A percentile compares a stretch with the other conserved stretches of the same genome.
Evolutionary conservation across 2,797 vertebrate genomes (phyloP).

Genomic region (Scomberomorus guttatus): DNA sequence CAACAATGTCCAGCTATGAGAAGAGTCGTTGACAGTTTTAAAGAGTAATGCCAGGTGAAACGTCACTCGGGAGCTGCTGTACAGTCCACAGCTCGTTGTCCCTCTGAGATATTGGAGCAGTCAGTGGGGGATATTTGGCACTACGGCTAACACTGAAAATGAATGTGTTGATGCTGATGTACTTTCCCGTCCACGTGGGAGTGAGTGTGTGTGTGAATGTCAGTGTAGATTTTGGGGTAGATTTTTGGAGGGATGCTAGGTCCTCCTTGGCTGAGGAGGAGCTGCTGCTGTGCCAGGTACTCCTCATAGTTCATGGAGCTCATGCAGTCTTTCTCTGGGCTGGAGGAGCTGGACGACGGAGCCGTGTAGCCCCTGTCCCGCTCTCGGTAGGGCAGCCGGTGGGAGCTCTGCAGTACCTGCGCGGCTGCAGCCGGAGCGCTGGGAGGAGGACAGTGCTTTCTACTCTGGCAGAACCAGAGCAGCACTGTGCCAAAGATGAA

Average conservation of each 20-base stretch:
- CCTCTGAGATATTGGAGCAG: conserved; percentile 39
- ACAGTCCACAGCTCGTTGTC: conserved; percentile 50
- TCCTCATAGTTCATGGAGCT: conserved; percentile 93
- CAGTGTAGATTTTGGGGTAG: conserved; percentile 97
- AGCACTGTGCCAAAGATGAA: conserved; percentile 97
- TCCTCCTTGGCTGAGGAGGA: conserved; percentile 88
- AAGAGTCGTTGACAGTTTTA: conserved; percentile 36
- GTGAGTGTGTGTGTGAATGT: conserved; percentile 95
- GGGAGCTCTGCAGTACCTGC: conserved; percentile 79
- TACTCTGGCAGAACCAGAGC: conserved; percentile 97
- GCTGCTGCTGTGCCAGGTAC: conserved; percentile 90
- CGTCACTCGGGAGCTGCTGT: conserved; percentile 31
- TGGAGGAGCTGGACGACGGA: conserved; percentile 71
- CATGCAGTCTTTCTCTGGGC: conserved; percentile 92
- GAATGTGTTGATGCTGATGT: conserved; percentile 94
- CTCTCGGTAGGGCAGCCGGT: conserved; percentile 77
- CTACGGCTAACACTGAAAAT: conserved; percentile 93
- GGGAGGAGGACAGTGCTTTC: conserved; percentile 91
- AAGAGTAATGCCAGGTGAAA: conserved; percentile 36
- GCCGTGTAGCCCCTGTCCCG: conserved; percentile 67
- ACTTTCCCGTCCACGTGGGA: conserved; percentile 94
- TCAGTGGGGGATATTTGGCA: conserved; percentile 39
- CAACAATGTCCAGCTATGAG: conserved; percentile 43
- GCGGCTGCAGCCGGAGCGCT: conserved; percentile 62
- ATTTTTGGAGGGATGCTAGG: conserved; percentile 86